Evolutionary conservation across 1,140 invertebrate genomes (phyloP).

Genomic region (Magallana angulata): DNA sequence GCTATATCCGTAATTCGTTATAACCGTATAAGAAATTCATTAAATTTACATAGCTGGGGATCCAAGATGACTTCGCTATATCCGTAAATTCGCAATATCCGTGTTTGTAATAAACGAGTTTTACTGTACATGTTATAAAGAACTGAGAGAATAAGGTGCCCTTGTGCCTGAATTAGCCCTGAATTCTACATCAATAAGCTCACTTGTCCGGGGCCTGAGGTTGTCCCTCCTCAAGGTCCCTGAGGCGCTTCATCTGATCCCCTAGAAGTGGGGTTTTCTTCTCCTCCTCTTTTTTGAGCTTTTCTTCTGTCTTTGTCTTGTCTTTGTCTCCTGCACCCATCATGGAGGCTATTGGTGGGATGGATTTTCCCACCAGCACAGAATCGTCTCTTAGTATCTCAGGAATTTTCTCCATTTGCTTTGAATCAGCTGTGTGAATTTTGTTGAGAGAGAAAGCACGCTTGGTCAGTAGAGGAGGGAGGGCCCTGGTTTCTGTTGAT

Average conservation of each 20-base stretch:
- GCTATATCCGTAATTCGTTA: too few species aligned
- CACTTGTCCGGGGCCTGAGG: neutral
- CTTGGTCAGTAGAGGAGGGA: neutral
- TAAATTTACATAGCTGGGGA: too few species aligned
- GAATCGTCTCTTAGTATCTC: neutral
- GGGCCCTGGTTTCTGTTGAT: neutral
- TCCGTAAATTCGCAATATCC: too few species aligned
- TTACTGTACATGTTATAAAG: too few species aligned
- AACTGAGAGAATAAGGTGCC: too few species aligned
- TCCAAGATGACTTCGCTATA: too few species aligned
- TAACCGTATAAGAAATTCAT: too few species aligned
- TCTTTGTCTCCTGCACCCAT: neutral
- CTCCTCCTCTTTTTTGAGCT: neutral
- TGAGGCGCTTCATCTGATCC: neutral
- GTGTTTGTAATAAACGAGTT: too few species aligned
- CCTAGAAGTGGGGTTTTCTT: neutral
- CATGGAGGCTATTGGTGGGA: neutral
- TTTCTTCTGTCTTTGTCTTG: neutral
- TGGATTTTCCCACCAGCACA: neutral
- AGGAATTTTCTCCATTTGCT: neutral
- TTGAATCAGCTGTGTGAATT: neutral
- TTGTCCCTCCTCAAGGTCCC: neutral
- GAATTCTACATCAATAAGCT: too few species aligned
- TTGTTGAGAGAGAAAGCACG: neutral
- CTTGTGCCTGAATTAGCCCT: too few species aligned